A percentile compares a stretch with the other conserved stretches of the same genome.
Evolutionary conservation across 2,113 vertebrate species (phyloP).

Genomic region (Thymallus thymallus): DNA sequence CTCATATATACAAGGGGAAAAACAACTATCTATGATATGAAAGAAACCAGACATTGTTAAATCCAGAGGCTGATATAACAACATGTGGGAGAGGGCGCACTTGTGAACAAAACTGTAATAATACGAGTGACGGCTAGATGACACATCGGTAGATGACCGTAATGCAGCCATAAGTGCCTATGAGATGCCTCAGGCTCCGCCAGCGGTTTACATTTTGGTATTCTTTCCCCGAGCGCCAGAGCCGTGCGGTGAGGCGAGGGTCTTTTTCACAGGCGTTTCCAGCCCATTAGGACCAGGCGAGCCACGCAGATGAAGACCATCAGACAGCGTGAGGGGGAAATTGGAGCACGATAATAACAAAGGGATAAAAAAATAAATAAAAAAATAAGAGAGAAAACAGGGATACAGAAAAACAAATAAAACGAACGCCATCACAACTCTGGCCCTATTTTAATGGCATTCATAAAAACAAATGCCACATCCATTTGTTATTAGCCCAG

Average conservation of each 20-base stretch:
- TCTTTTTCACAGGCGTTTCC: slow-evolving; percentile 52
- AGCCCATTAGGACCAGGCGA: slow-evolving; percentile 64
- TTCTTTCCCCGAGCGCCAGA: slow-evolving; percentile 20
- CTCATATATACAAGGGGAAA: not conserved
- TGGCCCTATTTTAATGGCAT: not conserved
- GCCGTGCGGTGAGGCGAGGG: slow-evolving; percentile 23
- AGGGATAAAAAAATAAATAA: not conserved
- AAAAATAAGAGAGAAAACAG: slow-evolving; percentile 15
- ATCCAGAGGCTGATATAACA: slow-evolving; percentile 54
- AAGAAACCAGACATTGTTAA: no score
- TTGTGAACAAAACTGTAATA: slow-evolving; percentile 61
- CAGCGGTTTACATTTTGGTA: slow-evolving; percentile 62
- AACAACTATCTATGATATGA: no score
- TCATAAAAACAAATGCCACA: not conserved
- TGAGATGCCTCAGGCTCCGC: slow-evolving; percentile 25
- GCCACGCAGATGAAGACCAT: slow-evolving; percentile 45
- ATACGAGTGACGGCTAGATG: slow-evolving; percentile 56
- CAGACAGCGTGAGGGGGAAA: slow-evolving; percentile 20
- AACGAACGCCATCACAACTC: not conserved
- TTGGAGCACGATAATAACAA: not conserved
- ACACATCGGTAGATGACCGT: slow-evolving; percentile 58
- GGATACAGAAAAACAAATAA: slow-evolving; percentile 24
- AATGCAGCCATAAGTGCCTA: slow-evolving; percentile 60
- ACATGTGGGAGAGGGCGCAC: not conserved
- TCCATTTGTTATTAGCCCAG: slow-evolving; percentile 15